Base-by-base conservation (phyloP, 2,888 invertebrate species). In the Muscina levida region DNA sequence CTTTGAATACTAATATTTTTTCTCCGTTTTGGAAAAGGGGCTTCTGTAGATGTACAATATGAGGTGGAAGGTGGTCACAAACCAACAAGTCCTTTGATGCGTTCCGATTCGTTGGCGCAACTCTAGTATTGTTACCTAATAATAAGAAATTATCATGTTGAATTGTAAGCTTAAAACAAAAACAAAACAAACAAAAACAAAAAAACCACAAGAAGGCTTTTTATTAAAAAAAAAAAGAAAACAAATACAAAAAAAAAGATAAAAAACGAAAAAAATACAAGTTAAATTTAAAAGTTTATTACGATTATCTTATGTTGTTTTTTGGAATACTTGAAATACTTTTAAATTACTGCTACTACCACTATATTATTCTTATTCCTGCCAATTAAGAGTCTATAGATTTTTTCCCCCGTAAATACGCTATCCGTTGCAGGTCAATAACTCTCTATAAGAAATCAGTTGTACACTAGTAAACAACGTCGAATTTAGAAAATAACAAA, bases 51-150 rank as follows among this genome's bases (percentile, higher is more conserved):
- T 89, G 93, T 95, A 86, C 95, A 95, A 88, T 96, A 95, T 89
- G 96, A 96, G 91, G 92, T 95, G 88, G 96, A 96, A 91, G 93
- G 94, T 85, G 95, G 95, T 75, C 93, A 94, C 87, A 94, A 95
- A 86, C 94, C 95, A 86, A 78, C 83, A 72, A 95, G 95, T 85
- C 93, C 95, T 31, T 92, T 96, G 85, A 95, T 96, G 92, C 95
- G 94, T 89, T 93, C 93, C 79, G 94, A 94, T 90, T 94, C 95
- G 11, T 93, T 94, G 84, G 94, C 95, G 83, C 94, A 94, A 85
- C 94, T 95, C 92, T 94, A 94, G 92, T 84, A 82, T 82, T 81
- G 80, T 80, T 80, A 77, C 46, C 77, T 81, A 81, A 62, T 77
- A 71, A 57, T 81, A 81, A 81, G 81, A 75, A 81, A 75, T 75